Base-by-base conservation (phyloP, 2,113 vertebrate species). In the Salvelinus sp. region DNA sequence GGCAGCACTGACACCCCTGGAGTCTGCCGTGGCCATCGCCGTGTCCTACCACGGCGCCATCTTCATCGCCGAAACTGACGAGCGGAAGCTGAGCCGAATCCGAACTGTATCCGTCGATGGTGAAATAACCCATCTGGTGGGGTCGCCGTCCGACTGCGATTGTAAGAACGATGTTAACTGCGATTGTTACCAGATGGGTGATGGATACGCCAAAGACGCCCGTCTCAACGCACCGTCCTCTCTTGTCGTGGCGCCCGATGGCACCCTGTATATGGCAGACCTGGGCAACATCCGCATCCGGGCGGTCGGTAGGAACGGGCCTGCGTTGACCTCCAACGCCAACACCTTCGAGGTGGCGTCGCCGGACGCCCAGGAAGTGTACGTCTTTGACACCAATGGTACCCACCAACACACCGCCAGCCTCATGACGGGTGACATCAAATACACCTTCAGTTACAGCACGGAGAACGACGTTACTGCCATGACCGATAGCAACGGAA, bases 141-240 rank as follows among this genome's bases (percentile, higher is more conserved):
- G 98, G 22, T 91, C 93, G 65, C 95, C 92, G 20, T 97, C 97
- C 0, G 97, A 98, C 69, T 99, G 98, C 25, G 97, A 99, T 81
- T 99, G 98, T 90, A 98, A 98, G 88, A 98, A 96, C 0, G 98
- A 99, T 16, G 96, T 96, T 90, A 99, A 98, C 91, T 99, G 98
- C 25, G 97, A 99, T 92, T 99, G 98, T 69, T 99, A 99, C 83
- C 96, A 97, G 83, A 94, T 90, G 0, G 98, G 97, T 1, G 97
- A 98, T 0, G 97, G 98, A 70, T 99, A 98, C 6, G 98, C 97
- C 88, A 99, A 99, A 85, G 98, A 99, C 4, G 96, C 97, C 70
- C 95, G 96, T 80, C 95, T 99, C 48, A 98, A 95, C 9, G 95
- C 94, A 0, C 98, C 98, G 0, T 98, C 98, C 64, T 99, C 98